phyloP scores from a whole-genome alignment of 2,113 vertebrate species.

The Illadopsis cleaveri region DNA sequence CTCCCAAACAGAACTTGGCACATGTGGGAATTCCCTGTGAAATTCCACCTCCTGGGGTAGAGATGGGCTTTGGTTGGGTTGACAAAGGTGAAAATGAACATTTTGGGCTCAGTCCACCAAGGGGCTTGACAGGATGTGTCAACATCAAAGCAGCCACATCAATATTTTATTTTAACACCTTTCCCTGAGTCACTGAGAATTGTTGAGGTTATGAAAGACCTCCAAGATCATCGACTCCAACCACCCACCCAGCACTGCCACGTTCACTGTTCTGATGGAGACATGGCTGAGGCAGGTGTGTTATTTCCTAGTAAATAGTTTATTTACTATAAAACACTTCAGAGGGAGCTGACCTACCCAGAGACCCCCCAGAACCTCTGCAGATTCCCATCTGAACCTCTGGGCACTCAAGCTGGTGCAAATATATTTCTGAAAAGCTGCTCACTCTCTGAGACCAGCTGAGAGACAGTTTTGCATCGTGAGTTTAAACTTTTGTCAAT shows the following conservation, averaged over 20 bases:
- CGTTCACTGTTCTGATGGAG: fast-evolving
- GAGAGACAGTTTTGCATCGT: background rate
- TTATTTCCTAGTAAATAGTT: background rate
- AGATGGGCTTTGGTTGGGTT: background rate
- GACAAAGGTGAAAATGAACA: background rate
- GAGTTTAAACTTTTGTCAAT: slow-evolving; percentile 60
- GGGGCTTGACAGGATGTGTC: background rate
- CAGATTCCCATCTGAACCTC: background rate
- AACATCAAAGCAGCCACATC: background rate
- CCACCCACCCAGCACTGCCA: background rate
- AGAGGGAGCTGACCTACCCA: background rate
- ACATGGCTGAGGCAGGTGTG: background rate
- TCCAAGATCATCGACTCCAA: fast-evolving
- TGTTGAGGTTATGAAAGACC: fast-evolving
- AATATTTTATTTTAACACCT: background rate
- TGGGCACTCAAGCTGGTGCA: background rate
- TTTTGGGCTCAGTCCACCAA: background rate
- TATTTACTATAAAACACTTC: background rate
- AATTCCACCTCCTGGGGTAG: background rate
- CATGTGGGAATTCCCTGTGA: background rate
- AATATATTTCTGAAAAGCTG: background rate
- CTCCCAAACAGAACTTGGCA: background rate
- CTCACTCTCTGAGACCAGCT: background rate
- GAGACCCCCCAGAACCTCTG: background rate
- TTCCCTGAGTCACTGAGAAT: background rate